These are phyloP conservation scores for Sericinus montela DNA, from an alignment of 2,888 invertebrate species.

Conservation along the genomic window DNA sequence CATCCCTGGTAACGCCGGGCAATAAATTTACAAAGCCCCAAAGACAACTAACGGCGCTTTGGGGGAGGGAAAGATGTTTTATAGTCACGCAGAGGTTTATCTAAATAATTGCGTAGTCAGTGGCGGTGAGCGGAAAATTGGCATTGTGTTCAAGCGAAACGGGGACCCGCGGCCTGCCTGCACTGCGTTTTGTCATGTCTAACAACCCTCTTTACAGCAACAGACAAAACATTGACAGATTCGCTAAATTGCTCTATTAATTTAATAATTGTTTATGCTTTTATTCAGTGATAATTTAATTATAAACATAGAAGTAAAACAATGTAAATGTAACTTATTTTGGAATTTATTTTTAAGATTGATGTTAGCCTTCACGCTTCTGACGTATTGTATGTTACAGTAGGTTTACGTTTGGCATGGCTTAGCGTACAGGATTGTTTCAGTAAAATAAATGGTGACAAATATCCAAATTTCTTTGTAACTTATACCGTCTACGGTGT, in stretches of 20 bases:
- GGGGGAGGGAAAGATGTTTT: slow-evolving; percentile 75
- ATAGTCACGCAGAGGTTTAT: slow-evolving; percentile 78
- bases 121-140: slow-evolving; percentile 78
- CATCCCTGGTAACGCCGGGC: slow-evolving; percentile 65
- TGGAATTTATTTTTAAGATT: no score
- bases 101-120: slow-evolving; percentile 78
- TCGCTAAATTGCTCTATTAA: slow-evolving; percentile 9
- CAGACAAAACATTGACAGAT: slow-evolving; percentile 24
- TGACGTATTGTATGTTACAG: no score
- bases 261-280: background rate
- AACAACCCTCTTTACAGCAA: slow-evolving; percentile 27
- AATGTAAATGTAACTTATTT: no score
- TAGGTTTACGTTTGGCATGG: no score
- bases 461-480: no score
- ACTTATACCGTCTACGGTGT: no score
- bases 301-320: no score
- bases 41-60: slow-evolving; percentile 71
- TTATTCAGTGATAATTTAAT: no score
- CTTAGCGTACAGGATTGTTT: no score
- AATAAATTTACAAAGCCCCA: slow-evolving; percentile 77
- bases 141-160: slow-evolving; percentile 51
- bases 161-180: slow-evolving; percentile 21
- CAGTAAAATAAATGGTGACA: no score
- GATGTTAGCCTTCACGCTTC: no score
- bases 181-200: slow-evolving; percentile 29